These are phyloP conservation scores for Zapornia atra DNA, from an alignment of 2,113 vertebrate species.

Conservation along the genomic window DNA sequence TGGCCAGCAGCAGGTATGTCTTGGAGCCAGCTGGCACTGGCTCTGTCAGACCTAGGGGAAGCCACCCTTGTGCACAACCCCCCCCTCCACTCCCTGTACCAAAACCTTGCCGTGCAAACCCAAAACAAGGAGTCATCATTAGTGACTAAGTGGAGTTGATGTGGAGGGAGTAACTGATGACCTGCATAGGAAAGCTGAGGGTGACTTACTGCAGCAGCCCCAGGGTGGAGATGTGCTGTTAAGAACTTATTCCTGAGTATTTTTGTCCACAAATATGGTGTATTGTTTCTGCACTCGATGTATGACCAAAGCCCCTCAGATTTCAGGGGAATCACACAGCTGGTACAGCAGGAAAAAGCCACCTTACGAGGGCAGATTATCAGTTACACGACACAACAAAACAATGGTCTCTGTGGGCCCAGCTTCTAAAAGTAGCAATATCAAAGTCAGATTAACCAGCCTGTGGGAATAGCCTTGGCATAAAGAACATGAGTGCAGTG, in stretches of 20 bases:
- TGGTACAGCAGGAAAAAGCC: background rate
- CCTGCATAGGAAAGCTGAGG: background rate
- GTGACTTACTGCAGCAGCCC: background rate
- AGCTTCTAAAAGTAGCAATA: conserved; percentile 40
- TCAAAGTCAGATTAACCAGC: conserved; percentile 41
- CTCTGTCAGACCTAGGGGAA: too few relatives aligned
- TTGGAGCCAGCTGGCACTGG: too few relatives aligned
- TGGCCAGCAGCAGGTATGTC: too few relatives aligned
- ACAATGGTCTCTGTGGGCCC: background rate
- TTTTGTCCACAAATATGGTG: background rate
- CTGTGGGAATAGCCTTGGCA: conserved; percentile 24
- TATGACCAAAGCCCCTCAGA: background rate
- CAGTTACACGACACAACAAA: background rate
- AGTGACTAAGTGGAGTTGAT: background rate
- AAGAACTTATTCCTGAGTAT: background rate
- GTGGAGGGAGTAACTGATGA: background rate
- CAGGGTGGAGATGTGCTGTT: background rate
- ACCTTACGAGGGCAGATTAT: background rate
- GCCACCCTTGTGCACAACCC: too few relatives aligned
- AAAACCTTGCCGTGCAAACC: too few relatives aligned
- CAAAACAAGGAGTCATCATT: too few relatives aligned
- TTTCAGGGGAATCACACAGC: background rate
- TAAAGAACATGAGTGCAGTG: background rate
- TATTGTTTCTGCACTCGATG: background rate
- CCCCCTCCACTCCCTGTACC: too few relatives aligned